Evolutionary conservation across 2,888 invertebrate genomes (phyloP).

Genomic region (Drosophila acutilabella): DNA sequence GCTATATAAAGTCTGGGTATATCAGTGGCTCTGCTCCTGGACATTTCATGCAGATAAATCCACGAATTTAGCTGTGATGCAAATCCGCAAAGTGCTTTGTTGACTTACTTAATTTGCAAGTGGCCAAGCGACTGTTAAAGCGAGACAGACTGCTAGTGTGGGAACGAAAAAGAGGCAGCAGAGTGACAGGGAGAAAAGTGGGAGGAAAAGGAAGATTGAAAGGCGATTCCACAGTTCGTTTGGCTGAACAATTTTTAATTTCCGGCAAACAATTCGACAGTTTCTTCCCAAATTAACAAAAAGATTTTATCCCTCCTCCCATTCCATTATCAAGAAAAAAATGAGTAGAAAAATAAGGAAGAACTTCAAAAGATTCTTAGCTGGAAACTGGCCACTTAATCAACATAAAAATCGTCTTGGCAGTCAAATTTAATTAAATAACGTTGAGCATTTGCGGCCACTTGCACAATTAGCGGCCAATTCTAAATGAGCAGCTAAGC

Average conservation of each 20-base stretch:
- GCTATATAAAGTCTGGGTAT: constrained; percentile 18
- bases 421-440: constrained; percentile 74
- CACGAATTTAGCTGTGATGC: constrained; percentile 48
- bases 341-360: constrained; percentile 18
- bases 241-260: constrained; percentile 73
- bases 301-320: constrained; percentile 5
- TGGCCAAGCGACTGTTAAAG: constrained; percentile 34
- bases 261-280: constrained; percentile 61
- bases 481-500: constrained; percentile 70
- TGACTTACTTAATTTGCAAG: constrained; percentile 79
- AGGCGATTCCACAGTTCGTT: constrained; percentile 26
- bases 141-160: constrained; percentile 9
- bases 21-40: constrained; percentile 42
- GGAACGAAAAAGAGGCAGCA: not conserved
- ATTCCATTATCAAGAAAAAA: not conserved
- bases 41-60: constrained; percentile 74
- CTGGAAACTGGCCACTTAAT: constrained; percentile 69
- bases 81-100: constrained; percentile 80
- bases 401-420: constrained; percentile 70
- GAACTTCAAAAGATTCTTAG: constrained; percentile 65
- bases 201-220: not conserved
- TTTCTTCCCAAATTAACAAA: constrained; percentile 55
- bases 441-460: constrained; percentile 65
- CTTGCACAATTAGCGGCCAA: constrained; percentile 70
- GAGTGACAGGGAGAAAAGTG: constrained; percentile 4